Percentiles rank a stretch among this genome's conserved stretches.
phyloP scores from a whole-genome alignment of 2,888 invertebrate genomes.

The Thereva unica region DNA sequence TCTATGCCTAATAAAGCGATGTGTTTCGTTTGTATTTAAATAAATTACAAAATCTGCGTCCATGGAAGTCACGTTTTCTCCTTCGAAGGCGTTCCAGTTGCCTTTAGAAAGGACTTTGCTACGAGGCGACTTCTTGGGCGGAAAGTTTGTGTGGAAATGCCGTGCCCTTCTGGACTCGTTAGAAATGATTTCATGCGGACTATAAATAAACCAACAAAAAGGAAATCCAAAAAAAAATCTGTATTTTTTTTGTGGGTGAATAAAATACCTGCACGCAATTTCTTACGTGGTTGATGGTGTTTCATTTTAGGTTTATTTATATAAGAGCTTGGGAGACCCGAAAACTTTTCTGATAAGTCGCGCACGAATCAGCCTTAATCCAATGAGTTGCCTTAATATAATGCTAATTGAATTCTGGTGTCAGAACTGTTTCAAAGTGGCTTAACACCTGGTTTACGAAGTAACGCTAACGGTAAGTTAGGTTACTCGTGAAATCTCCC shows the following conservation, averaged over 20 bases:
- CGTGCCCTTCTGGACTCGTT: background rate
- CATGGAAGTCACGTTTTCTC: constrained; percentile 4
- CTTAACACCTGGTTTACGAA: too few relatives aligned
- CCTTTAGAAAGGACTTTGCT: constrained; percentile 4
- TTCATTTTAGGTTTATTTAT: background rate
- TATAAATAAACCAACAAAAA: constrained; percentile 4
- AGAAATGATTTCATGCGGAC: background rate
- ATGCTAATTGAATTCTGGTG: constrained; percentile 8
- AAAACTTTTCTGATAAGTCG: constrained; percentile 3
- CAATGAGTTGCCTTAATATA: background rate
- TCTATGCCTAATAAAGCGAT: constrained; percentile 31
- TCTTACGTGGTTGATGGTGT: constrained; percentile 1
- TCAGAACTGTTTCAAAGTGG: background rate
- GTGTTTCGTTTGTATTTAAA: constrained; percentile 30
- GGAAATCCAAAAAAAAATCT: background rate
- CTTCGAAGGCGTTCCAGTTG: background rate
- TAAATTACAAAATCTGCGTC: constrained; percentile 28
- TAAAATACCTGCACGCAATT: constrained; percentile 14
- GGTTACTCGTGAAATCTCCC: too few relatives aligned
- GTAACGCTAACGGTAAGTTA: too few relatives aligned
- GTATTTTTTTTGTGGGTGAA: background rate
- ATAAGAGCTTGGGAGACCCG: background rate
- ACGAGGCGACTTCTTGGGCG: constrained; percentile 3
- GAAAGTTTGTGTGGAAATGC: background rate
- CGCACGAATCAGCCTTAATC: constrained; percentile 1